A percentile compares a stretch with the other conserved stretches of the same genome.
phyloP scores from a whole-genome alignment of 2,113 vertebrate genomes.

The Zapus hudsonius region DNA sequence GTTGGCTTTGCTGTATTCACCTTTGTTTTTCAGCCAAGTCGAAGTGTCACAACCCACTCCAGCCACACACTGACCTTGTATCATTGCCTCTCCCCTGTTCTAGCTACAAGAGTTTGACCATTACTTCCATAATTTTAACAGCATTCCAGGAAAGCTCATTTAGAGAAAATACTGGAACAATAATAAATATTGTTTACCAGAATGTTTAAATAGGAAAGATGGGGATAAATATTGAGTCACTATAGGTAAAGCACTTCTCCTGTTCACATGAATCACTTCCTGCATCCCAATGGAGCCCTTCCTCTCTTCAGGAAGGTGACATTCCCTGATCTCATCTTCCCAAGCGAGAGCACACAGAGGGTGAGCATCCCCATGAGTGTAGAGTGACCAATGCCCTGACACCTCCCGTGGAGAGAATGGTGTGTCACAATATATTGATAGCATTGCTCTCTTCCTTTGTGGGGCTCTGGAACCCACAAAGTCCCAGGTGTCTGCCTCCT shows the following conservation, averaged over 20 bases:
- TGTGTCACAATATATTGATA: neutral
- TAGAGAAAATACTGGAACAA: constrained; percentile 49
- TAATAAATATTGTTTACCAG: constrained; percentile 42
- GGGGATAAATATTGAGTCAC: neutral
- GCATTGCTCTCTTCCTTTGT: neutral
- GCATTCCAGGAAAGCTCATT: neutral
- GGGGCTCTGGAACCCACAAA: neutral
- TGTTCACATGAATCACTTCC: neutral
- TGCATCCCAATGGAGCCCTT: neutral
- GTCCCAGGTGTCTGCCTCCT: neutral
- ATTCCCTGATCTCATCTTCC: neutral
- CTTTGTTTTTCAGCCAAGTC: neutral
- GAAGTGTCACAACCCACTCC: neutral
- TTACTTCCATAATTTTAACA: neutral
- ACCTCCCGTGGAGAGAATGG: neutral
- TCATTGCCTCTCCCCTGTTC: neutral
- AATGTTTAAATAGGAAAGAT: constrained; percentile 28
- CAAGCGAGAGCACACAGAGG: fast-evolving
- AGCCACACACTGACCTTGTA: too few relatives aligned
- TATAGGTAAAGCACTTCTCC: neutral
- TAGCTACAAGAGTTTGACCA: neutral
- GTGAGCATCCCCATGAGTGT: too few relatives aligned
- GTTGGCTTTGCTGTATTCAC: neutral
- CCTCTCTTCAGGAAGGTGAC: neutral
- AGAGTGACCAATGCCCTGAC: neutral